Percentiles rank a stretch among this genome's conserved stretches.
phyloP scores from a whole-genome alignment of 2,113 vertebrate genomes.

The Acrocephalus arundinaceus region DNA sequence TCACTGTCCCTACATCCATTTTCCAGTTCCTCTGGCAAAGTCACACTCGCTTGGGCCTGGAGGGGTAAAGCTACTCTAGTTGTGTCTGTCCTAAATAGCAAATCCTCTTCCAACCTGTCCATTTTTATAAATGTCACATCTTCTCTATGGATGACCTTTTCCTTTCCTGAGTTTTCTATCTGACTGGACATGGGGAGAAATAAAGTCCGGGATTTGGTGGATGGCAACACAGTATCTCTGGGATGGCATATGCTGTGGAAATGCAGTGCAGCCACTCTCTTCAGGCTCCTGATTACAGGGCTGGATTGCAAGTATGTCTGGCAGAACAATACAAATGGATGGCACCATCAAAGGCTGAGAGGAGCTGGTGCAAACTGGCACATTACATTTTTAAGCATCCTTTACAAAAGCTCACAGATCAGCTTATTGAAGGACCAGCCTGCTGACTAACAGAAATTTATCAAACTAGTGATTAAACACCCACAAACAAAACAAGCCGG shows the following conservation, averaged over 20 bases:
- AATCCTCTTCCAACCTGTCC: background rate
- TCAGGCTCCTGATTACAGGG: background rate
- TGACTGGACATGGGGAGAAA: background rate
- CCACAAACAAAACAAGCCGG: background rate
- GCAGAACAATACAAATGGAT: background rate
- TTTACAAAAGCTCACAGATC: background rate
- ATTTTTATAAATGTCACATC: conserved; percentile 7
- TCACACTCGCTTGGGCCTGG: background rate
- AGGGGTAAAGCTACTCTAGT: background rate
- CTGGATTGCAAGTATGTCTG: background rate
- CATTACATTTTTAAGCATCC: background rate
- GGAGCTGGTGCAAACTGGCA: background rate
- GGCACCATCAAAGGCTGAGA: background rate
- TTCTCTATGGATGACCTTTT: conserved; percentile 7
- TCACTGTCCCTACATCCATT: background rate
- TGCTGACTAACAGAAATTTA: background rate
- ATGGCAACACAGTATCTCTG: background rate
- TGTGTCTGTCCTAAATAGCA: background rate
- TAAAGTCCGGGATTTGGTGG: background rate
- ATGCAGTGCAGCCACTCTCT: background rate
- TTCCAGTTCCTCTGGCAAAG: background rate
- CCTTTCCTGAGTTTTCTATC: background rate
- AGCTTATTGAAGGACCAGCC: background rate
- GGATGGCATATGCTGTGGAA: background rate
- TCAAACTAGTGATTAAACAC: background rate